Evolutionary conservation across 53 echinoderm and acorn worm species (phyloP).

Genomic region (Crossaster papposus): DNA sequence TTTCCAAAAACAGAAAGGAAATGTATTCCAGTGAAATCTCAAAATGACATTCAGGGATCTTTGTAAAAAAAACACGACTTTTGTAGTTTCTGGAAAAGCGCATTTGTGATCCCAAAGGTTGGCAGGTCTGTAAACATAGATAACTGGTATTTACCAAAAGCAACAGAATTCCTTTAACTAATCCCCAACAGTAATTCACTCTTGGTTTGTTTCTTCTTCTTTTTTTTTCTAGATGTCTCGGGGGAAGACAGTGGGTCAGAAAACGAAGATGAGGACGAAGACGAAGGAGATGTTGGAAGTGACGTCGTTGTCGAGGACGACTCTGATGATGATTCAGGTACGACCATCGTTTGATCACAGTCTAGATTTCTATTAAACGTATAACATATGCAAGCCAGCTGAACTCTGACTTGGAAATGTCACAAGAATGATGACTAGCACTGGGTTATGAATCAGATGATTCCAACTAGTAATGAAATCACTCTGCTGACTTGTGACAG

Average conservation of each 20-base stretch:
- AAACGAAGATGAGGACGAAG: conserved; percentile 70
- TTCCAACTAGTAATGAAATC: conserved; percentile 41
- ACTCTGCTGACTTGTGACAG: conserved; percentile 37
- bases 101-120: too few species aligned
- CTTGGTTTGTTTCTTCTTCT: background rate
- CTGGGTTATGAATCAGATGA: conserved; percentile 65
- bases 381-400: background rate
- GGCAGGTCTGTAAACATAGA: too few species aligned
- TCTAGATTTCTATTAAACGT: too few species aligned
- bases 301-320: conserved; percentile 51
- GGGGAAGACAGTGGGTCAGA: conserved; percentile 66
- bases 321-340: conserved; percentile 68
- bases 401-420: background rate
- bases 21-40: too few species aligned
- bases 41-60: too few species aligned
- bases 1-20: too few species aligned
- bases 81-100: too few species aligned
- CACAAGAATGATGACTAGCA: conserved; percentile 66
- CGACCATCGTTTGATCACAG: too few species aligned
- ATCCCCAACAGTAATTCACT: too few species aligned
- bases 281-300: conserved; percentile 45
- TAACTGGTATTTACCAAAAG: too few species aligned
- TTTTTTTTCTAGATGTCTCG: conserved; percentile 25
- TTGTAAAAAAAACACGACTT: too few species aligned
- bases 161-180: too few species aligned